Percentiles rank a stretch among this genome's conserved stretches.
Evolutionary conservation across 2,888 invertebrate species (phyloP).

Genomic region (Metellina segmentata): DNA sequence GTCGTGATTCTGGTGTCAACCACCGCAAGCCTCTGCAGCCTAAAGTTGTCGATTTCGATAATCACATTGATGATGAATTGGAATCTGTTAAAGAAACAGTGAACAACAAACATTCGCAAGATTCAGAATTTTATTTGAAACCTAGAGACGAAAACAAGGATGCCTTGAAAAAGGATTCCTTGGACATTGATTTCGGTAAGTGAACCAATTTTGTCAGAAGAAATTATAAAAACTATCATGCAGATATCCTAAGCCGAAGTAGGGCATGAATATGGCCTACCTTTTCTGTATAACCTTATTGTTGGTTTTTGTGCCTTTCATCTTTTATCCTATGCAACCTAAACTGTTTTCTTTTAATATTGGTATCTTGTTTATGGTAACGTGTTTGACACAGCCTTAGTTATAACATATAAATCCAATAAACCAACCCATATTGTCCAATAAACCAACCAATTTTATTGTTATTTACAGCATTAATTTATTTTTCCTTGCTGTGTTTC

Average conservation of each 20-base stretch:
- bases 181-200: conserved; percentile 48
- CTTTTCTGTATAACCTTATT: not conserved
- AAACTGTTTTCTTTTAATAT: not conserved
- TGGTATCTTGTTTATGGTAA: not conserved
- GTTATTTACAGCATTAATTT: too few species aligned
- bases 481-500: too few species aligned
- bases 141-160: conserved; percentile 9
- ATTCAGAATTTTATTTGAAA: conserved; percentile 18
- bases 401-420: too few species aligned
- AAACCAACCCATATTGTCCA: too few species aligned
- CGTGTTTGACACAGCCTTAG: too few species aligned
- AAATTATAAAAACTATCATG: not conserved
- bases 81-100: not conserved
- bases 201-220: not conserved
- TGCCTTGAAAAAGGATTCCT: not conserved
- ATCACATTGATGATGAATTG: not conserved
- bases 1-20: not conserved
- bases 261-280: not conserved
- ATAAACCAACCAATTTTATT: too few species aligned
- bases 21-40: conserved; percentile 53
- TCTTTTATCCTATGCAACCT: not conserved
- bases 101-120: not conserved
- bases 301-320: not conserved
- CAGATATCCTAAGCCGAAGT: not conserved
- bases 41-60: conserved; percentile 66